phyloP scores from a whole-genome alignment of 2,797 vertebrate species.

The Labroides dimidiatus region DNA sequence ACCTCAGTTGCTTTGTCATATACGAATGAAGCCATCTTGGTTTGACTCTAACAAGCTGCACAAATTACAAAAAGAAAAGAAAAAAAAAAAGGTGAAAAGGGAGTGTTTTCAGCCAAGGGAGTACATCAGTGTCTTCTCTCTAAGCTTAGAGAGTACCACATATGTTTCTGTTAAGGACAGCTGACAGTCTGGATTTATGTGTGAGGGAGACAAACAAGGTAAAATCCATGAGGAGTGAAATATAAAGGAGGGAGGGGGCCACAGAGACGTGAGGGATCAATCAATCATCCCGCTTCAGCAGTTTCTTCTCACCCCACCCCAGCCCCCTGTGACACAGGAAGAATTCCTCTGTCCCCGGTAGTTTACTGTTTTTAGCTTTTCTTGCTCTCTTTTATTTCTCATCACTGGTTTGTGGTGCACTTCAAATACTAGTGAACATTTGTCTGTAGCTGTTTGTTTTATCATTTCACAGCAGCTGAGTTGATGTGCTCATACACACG shows the following conservation, averaged over 20 bases:
- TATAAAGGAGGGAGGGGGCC: slow-evolving; percentile 14
- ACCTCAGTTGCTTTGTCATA: too few species aligned
- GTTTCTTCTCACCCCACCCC: slow-evolving; percentile 4
- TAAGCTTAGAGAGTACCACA: neutral
- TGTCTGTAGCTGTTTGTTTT: too few species aligned
- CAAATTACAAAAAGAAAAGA: too few species aligned
- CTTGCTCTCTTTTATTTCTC: neutral
- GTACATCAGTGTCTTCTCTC: slow-evolving; percentile 14
- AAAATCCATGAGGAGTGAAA: slow-evolving; percentile 39
- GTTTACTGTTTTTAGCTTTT: neutral
- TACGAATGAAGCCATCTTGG: too few species aligned
- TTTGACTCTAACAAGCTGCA: too few species aligned
- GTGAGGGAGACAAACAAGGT: slow-evolving; percentile 17
- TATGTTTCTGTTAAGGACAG: slow-evolving; percentile 40
- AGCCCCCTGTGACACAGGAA: slow-evolving; percentile 6
- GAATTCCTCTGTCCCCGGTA: neutral
- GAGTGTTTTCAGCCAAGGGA: neutral
- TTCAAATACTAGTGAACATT: too few species aligned
- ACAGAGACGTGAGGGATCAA: slow-evolving; percentile 30
- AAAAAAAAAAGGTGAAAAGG: neutral
- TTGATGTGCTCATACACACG: neutral
- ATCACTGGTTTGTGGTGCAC: neutral
- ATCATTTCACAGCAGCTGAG: neutral
- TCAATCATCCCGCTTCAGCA: slow-evolving; percentile 37
- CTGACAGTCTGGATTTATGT: slow-evolving; percentile 45